Conservation (phyloP, 2,797 vertebrate species). For the Ptychadena robeensis region DNA sequence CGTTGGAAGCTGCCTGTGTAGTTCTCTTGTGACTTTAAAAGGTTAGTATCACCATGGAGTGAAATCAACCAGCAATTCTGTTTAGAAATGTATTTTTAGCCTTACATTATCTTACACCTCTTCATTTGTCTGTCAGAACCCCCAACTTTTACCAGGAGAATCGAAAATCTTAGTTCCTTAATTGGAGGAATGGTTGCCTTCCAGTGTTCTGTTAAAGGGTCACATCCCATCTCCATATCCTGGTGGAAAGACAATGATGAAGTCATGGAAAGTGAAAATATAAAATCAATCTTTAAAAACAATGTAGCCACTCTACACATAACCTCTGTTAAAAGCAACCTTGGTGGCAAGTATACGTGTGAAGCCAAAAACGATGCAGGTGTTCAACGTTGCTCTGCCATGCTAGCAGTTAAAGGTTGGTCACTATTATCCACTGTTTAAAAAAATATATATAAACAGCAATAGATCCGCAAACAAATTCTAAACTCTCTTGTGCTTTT, state of each 20-base stretch:
- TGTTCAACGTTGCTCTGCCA: conserved; percentile 89
- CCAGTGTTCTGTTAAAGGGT: conserved; percentile 88
- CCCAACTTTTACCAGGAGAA: conserved; percentile 89
- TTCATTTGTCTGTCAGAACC: conserved; percentile 81
- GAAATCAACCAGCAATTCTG: conserved; percentile 3
- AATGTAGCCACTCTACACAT: conserved; percentile 84
- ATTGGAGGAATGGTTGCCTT: conserved; percentile 85
- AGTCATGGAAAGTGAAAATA: conserved; percentile 86
- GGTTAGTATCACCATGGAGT: conserved; percentile 80
- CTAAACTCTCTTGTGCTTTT: conserved; percentile 63
- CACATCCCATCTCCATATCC: conserved; percentile 86
- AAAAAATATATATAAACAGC: not conserved
- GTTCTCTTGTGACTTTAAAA: conserved; percentile 87
- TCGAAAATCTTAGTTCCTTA: conserved; percentile 86
- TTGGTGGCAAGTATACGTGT: conserved; percentile 94
- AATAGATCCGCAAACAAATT: conserved; percentile 4
- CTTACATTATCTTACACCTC: conserved; percentile 54
- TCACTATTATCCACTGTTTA: conserved; percentile 60
- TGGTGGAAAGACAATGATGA: conserved; percentile 96
- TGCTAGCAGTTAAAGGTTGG: conserved; percentile 94
- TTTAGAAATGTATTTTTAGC: conserved; percentile 30
- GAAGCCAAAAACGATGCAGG: conserved; percentile 95
- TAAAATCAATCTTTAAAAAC: conserved; percentile 89
- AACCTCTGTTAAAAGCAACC: conserved; percentile 82
- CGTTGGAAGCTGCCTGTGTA: conserved; percentile 87